phyloP scores from a whole-genome alignment of 1,140 invertebrate genomes.

The Saccostrea cuccullata region DNA sequence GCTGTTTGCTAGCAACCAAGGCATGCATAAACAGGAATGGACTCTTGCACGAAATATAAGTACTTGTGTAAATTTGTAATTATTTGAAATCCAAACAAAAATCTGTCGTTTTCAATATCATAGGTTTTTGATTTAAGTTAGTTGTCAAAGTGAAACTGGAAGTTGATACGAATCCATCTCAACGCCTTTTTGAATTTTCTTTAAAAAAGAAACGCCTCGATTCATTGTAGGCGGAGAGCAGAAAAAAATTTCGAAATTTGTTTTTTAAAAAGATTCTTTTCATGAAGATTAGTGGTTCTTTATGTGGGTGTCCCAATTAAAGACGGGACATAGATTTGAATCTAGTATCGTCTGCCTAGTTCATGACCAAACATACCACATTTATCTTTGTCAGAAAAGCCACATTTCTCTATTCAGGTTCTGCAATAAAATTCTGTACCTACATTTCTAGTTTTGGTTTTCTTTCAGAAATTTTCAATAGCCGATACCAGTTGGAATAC shows the following conservation, averaged over 20 bases:
- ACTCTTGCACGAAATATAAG: slow-evolving; percentile 7
- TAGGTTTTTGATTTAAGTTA: neutral
- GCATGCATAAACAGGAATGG: slow-evolving; percentile 10
- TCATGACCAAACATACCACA: neutral
- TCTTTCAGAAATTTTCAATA: neutral
- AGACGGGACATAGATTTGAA: neutral
- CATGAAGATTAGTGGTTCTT: slow-evolving; percentile 2
- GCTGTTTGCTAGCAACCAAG: slow-evolving; percentile 4
- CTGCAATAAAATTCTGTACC: neutral
- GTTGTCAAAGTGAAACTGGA: slow-evolving; percentile 28
- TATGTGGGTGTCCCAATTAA: slow-evolving; percentile 27
- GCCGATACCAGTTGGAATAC: slow-evolving; percentile 1
- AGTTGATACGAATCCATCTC: neutral
- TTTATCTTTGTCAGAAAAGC: slow-evolving; percentile 16
- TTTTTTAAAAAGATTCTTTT: slow-evolving; percentile 8
- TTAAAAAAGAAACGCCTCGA: neutral
- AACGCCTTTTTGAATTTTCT: neutral
- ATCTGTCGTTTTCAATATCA: neutral
- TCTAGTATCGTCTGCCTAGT: neutral
- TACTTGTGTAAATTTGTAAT: slow-evolving; percentile 9
- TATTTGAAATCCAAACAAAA: slow-evolving; percentile 22
- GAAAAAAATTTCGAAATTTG: slow-evolving; percentile 14
- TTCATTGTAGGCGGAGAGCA: slow-evolving; percentile 5
- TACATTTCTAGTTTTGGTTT: neutral
- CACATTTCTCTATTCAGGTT: neutral